phyloP scores from a whole-genome alignment of 2,797 vertebrate genomes.

The Tragopan temminckii region DNA sequence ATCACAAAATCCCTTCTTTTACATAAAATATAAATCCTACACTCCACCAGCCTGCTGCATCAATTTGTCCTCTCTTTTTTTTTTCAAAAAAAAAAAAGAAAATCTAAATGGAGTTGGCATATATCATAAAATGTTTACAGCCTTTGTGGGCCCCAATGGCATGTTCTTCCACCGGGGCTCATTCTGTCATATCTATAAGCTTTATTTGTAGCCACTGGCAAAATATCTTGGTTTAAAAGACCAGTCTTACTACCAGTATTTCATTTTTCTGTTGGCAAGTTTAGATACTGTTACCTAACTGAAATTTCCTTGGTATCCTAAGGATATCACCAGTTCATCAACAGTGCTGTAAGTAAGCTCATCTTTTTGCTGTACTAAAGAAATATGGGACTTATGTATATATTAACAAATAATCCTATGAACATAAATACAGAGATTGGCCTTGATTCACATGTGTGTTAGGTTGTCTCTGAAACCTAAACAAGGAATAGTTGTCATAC shows the following conservation, averaged over 20 bases:
- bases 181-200: slow-evolving; percentile 38
- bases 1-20: neutral
- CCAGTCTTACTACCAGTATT: neutral
- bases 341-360: neutral
- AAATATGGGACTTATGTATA: fast-evolving
- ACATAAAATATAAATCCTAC: slow-evolving; percentile 5
- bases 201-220: slow-evolving; percentile 39
- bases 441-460: too few species aligned
- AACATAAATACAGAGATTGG: neutral
- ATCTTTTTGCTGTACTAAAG: neutral
- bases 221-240: slow-evolving; percentile 25
- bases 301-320: neutral
- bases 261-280: neutral
- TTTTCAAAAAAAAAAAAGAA: neutral
- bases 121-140: slow-evolving; percentile 52
- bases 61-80: neutral
- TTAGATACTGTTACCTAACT: neutral
- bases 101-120: slow-evolving; percentile 52
- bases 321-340: neutral
- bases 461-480: neutral
- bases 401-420: neutral
- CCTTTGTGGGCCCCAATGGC: slow-evolving; percentile 11
- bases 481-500: neutral
- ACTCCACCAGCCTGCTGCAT: slow-evolving; percentile 24
- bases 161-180: slow-evolving; percentile 21